A percentile compares a stretch with the other conserved stretches of the same genome.
Evolutionary conservation across 2,797 vertebrate species (phyloP).

Genomic region (Menidia menidia): DNA sequence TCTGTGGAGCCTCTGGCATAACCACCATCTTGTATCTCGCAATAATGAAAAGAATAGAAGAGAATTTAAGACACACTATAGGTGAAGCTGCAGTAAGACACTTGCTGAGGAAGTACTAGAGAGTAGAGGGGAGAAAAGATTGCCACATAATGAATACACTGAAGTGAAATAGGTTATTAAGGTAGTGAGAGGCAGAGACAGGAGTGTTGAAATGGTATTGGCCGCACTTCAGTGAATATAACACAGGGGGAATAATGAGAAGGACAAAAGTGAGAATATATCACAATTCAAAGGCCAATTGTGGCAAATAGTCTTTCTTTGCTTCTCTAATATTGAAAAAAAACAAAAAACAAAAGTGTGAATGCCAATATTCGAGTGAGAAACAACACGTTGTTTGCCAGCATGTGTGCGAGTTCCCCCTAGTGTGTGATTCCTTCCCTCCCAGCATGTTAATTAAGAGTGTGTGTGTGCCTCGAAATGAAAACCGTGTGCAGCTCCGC

Average conservation of each 20-base stretch:
- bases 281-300: constrained; percentile 70
- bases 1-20: constrained; percentile 62
- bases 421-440: constrained; percentile 60
- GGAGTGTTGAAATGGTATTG: constrained; percentile 63
- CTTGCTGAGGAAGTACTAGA: constrained; percentile 44
- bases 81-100: constrained; percentile 63
- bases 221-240: constrained; percentile 68
- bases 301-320: constrained; percentile 68
- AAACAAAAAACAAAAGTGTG: constrained; percentile 46
- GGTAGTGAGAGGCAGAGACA: constrained; percentile 60
- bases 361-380: constrained; percentile 68
- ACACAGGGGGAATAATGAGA: constrained; percentile 66
- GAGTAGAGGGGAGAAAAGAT: constrained; percentile 17
- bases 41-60: constrained; percentile 68
- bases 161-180: constrained; percentile 76
- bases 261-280: constrained; percentile 56
- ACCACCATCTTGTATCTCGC: constrained; percentile 67
- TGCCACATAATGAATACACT: constrained; percentile 68
- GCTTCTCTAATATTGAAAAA: constrained; percentile 44
- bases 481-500: constrained; percentile 20
- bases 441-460: constrained; percentile 75
- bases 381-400: constrained; percentile 74
- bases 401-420: constrained; percentile 60
- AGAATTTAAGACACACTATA: constrained; percentile 50
- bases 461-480: constrained; percentile 30